A percentile compares a stretch with the other conserved stretches of the same genome.
phyloP scores from a whole-genome alignment of 2,113 vertebrate species.

The Pao palembangensis region DNA sequence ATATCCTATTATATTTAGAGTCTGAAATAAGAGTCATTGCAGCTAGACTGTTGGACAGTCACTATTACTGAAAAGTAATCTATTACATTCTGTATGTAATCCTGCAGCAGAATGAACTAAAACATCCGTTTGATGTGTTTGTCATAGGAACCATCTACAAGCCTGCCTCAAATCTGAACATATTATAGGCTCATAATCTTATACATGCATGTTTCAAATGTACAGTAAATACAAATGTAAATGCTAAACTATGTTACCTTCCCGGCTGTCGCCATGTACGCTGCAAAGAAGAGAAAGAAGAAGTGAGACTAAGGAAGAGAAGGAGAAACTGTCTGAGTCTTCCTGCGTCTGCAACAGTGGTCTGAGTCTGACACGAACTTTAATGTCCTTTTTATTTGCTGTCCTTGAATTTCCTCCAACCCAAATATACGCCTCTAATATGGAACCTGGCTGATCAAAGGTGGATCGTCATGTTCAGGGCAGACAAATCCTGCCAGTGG shows the following conservation, averaged over 20 bases:
- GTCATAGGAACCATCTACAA: not conserved
- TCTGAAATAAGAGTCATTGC: not conserved
- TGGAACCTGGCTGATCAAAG: too few relatives aligned
- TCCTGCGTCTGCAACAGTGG: too few relatives aligned
- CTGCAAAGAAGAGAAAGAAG: not conserved
- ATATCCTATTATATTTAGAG: too few relatives aligned
- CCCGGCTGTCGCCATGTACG: not conserved
- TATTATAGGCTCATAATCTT: not conserved
- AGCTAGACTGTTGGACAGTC: not conserved
- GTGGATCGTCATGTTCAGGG: too few relatives aligned
- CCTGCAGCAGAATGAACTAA: not conserved
- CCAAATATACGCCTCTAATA: too few relatives aligned
- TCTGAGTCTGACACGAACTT: too few relatives aligned
- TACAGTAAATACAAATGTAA: not conserved
- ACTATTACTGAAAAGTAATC: not conserved
- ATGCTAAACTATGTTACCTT: not conserved
- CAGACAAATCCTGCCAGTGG: too few relatives aligned
- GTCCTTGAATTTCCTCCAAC: too few relatives aligned
- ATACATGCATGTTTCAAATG: not conserved
- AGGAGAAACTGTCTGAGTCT: too few relatives aligned
- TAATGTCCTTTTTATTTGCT: too few relatives aligned
- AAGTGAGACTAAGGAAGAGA: not conserved
- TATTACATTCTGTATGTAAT: not conserved
- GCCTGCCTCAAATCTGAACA: not conserved
- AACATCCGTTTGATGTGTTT: not conserved